Conservation (phyloP, 2,113 vertebrate genomes). For the Pogona vitticeps region DNA sequence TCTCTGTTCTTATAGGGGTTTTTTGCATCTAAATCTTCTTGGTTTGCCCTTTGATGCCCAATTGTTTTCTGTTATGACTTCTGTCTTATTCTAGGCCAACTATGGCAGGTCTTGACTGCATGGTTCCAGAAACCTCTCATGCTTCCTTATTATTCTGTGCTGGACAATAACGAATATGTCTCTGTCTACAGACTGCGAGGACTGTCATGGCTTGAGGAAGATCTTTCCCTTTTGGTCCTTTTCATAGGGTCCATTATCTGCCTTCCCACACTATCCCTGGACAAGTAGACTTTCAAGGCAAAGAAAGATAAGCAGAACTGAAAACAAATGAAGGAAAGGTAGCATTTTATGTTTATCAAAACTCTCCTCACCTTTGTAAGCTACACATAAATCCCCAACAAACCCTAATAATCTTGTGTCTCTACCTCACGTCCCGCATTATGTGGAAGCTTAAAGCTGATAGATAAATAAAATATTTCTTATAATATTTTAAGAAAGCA, state of each 20-base stretch:
- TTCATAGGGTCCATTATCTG: neutral
- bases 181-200: neutral
- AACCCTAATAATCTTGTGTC: neutral
- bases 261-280: neutral
- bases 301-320: neutral
- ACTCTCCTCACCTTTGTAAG: neutral
- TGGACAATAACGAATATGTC: too few species aligned
- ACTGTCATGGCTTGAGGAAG: neutral
- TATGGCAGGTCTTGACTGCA: too few species aligned
- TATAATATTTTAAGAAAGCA: slow-evolving; percentile 2
- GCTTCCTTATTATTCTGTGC: neutral
- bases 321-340: neutral
- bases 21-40: too few species aligned
- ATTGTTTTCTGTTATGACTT: too few species aligned
- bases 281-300: neutral
- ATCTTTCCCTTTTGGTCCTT: neutral
- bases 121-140: too few species aligned
- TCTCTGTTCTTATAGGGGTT: too few species aligned
- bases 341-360: neutral
- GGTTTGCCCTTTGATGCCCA: too few species aligned
- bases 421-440: neutral
- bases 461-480: neutral
- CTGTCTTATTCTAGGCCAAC: too few species aligned
- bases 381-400: neutral
- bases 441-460: neutral